Evolutionary conservation across 2,797 vertebrate species (phyloP).

Genomic region (Triplophysa bombifrons): DNA sequence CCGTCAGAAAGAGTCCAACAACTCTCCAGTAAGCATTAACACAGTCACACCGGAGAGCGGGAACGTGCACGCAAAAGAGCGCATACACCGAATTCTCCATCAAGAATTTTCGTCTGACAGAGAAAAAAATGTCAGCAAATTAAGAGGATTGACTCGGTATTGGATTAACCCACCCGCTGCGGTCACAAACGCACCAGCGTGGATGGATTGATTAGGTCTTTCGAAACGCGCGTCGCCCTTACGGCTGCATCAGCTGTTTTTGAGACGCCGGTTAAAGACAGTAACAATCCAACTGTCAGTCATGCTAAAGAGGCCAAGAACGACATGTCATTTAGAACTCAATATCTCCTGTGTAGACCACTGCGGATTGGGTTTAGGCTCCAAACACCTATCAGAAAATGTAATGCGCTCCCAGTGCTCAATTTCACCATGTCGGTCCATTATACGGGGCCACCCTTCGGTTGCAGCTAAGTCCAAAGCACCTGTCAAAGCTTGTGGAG

Average conservation of each 20-base stretch:
- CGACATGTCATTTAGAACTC: constrained; percentile 41
- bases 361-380: constrained; percentile 41
- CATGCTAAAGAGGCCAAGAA: constrained; percentile 66
- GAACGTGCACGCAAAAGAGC: constrained; percentile 13
- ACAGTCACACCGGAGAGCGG: constrained; percentile 57
- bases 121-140: constrained; percentile 68
- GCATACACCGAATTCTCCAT: constrained; percentile 45
- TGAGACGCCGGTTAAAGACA: constrained; percentile 34
- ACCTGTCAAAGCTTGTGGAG: constrained; percentile 52
- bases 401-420: constrained; percentile 26
- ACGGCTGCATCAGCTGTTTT: constrained; percentile 79
- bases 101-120: constrained; percentile 74
- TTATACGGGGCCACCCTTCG: constrained; percentile 27
- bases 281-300: constrained; percentile 61
- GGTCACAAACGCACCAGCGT: constrained; percentile 70
- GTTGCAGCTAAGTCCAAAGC: constrained; percentile 46
- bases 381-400: constrained; percentile 53
- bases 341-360: constrained; percentile 44
- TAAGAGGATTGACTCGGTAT: constrained; percentile 80
- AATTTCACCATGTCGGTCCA: constrained; percentile 30
- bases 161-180: constrained; percentile 79
- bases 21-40: constrained; percentile 44
- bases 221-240: constrained; percentile 71
- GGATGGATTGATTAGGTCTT: constrained; percentile 78
- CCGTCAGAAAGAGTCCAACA: constrained; percentile 71